These are phyloP conservation scores for Drosophila testacea DNA, from an alignment of 2,888 invertebrate genomes.

Conservation along the genomic window DNA sequence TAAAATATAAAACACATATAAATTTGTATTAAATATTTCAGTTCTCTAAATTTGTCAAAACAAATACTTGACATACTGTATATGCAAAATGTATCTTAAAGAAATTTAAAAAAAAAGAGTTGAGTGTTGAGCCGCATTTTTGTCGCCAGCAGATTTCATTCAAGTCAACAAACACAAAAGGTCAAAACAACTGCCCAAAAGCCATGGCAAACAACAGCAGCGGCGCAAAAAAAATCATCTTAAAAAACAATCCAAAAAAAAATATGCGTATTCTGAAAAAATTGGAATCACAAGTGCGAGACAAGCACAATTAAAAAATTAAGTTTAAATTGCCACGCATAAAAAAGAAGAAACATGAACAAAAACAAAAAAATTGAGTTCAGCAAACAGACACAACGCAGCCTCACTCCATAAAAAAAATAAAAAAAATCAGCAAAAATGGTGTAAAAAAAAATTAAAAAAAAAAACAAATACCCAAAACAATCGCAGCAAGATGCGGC, in stretches of 20 bases:
- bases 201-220: conserved; percentile 43
- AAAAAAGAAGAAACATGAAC: conserved; percentile 45
- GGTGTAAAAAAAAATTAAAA: neutral
- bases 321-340: conserved; percentile 64
- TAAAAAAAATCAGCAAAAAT: conserved; percentile 34
- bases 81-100: neutral
- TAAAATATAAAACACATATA: too few species aligned
- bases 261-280: conserved; percentile 56
- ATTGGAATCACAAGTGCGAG: conserved; percentile 57
- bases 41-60: too few species aligned
- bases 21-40: too few species aligned
- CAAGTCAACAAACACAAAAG: conserved; percentile 45
- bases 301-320: conserved; percentile 67
- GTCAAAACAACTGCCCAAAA: conserved; percentile 47
- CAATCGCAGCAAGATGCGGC: conserved; percentile 19
- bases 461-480: conserved; percentile 22
- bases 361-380: conserved; percentile 56
- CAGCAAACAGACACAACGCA: conserved; percentile 47
- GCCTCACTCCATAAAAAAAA: conserved; percentile 18
- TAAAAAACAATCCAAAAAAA: conserved; percentile 39
- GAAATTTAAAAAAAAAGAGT: conserved; percentile 25
- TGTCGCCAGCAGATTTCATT: conserved; percentile 28
- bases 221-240: conserved; percentile 15
- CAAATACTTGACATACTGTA: neutral
- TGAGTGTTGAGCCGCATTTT: conserved; percentile 4